A percentile compares a stretch with the other conserved stretches of the same genome.
These are phyloP conservation scores for Synanthedon formicaeformis DNA, from an alignment of 2,888 invertebrate species.

Conservation along the genomic window DNA sequence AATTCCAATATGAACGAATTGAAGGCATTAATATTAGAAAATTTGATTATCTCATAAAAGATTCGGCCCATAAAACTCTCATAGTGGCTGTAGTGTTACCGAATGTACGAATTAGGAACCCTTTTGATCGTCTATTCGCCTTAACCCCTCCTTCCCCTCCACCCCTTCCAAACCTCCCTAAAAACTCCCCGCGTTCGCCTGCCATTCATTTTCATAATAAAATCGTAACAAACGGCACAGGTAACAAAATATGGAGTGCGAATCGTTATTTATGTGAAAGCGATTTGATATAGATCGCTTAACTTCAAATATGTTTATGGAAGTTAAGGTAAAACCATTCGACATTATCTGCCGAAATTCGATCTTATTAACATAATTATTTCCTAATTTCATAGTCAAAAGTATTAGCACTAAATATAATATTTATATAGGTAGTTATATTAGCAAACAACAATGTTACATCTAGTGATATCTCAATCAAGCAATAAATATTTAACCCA, in stretches of 20 bases:
- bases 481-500: no score
- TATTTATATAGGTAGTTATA: no score
- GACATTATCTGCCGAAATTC: no score
- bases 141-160: constrained; percentile 18
- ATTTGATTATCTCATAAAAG: constrained; percentile 71
- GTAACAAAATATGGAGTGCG: constrained; percentile 69
- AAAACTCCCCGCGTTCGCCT: constrained; percentile 23
- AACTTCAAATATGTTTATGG: no score
- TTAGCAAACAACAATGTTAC: no score
- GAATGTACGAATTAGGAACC: constrained; percentile 68
- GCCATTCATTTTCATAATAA: constrained; percentile 71
- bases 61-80: constrained; percentile 65
- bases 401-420: no score
- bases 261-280: constrained; percentile 58
- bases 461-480: no score
- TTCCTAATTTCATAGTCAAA: no score
- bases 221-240: constrained; percentile 68
- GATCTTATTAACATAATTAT: no score
- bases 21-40: constrained; percentile 66
- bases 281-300: constrained; percentile 14
- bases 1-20: constrained; percentile 48
- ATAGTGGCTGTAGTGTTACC: constrained; percentile 62
- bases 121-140: constrained; percentile 51
- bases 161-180: constrained; percentile 14
- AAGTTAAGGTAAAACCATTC: no score